Percentiles rank a stretch among this genome's conserved stretches.
These are phyloP conservation scores for Agrochola lota DNA, from an alignment of 2,888 invertebrate species.

Conservation along the genomic window DNA sequence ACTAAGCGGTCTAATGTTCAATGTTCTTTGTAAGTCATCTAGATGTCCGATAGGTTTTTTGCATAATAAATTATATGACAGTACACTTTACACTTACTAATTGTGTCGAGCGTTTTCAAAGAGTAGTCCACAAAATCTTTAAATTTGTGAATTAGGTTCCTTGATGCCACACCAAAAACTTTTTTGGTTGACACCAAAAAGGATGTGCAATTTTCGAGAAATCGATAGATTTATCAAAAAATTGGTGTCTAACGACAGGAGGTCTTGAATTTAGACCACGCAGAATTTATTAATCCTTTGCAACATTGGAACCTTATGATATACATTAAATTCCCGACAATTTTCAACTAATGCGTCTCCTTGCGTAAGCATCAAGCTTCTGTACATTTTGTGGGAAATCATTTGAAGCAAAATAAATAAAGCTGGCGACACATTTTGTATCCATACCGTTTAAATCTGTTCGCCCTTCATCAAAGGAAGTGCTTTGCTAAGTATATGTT, in stretches of 20 bases:
- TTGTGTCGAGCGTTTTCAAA: not conserved
- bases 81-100: not conserved
- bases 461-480: slow-evolving; percentile 54
- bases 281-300: slow-evolving; percentile 52
- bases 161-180: slow-evolving; percentile 26
- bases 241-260: slow-evolving; percentile 38
- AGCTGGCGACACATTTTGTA: slow-evolving; percentile 48
- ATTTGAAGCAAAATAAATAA: slow-evolving; percentile 60
- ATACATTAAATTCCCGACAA: slow-evolving; percentile 19
- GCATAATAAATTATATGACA: not conserved
- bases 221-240: slow-evolving; percentile 52
- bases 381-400: slow-evolving; percentile 35
- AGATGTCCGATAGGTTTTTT: slow-evolving; percentile 4
- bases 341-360: slow-evolving; percentile 11
- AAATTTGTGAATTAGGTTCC: slow-evolving; percentile 24
- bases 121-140: slow-evolving; percentile 18
- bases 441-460: slow-evolving; percentile 51
- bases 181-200: too few relatives aligned
- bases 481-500: slow-evolving; percentile 29
- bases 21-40: slow-evolving; percentile 10
- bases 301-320: slow-evolving; percentile 23
- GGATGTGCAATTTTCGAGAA: slow-evolving; percentile 44
- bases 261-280: slow-evolving; percentile 24
- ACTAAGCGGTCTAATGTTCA: slow-evolving; percentile 21
- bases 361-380: slow-evolving; percentile 14